Evolutionary conservation across 2,888 invertebrate species (phyloP), one percentile per base, ranked within the genome.

Genomic region (Strigamia crassipes): DNA sequence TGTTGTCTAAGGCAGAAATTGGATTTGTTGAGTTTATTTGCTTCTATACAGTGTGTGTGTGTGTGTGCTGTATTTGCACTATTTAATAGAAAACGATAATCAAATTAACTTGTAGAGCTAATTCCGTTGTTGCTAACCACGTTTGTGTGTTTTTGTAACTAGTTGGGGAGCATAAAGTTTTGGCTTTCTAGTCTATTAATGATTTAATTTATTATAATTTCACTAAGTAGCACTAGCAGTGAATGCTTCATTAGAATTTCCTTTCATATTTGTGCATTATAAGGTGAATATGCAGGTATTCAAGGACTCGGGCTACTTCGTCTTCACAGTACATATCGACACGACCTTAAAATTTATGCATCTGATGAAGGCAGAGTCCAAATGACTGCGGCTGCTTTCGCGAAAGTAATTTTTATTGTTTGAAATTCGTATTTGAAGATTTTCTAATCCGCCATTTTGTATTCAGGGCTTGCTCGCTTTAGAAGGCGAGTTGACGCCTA

Each of bases 311-410:
- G 99, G 0, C 91, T 99, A 9, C 91, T 99, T 31, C 91, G 96
- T 84, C 90, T 99, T 0, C 99, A 99, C 89, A 98, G 98, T 10
- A 99, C 99, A 0, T 99, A 97, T 89, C 93, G 99, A 0, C 99
- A 99, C 88, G 99, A 99, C 88, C 90, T 99, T 83, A 99, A 99
- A 90, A 99, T 99, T 85, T 99, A 99, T 89, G 99, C 99, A 0
- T 98, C 98, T 0, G 99, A 99, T 88, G 99, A 99, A 88, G 99
- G 99, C 2, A 91, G 99, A 82, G 99, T 99, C 1, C 99, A 99
- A 89, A 99, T 99, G 98, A 99, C 99, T 0, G 99, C 99, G 0
- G 99, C 99, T 0, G 99, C 99, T 1, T 99, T 99, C 89, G 97
- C 99, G 2, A 99, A 99, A 87, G 90, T 89, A 83, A 38, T 56